Evolutionary conservation across 2,888 invertebrate genomes (phyloP).

Genomic region (Dendrolimus pini): DNA sequence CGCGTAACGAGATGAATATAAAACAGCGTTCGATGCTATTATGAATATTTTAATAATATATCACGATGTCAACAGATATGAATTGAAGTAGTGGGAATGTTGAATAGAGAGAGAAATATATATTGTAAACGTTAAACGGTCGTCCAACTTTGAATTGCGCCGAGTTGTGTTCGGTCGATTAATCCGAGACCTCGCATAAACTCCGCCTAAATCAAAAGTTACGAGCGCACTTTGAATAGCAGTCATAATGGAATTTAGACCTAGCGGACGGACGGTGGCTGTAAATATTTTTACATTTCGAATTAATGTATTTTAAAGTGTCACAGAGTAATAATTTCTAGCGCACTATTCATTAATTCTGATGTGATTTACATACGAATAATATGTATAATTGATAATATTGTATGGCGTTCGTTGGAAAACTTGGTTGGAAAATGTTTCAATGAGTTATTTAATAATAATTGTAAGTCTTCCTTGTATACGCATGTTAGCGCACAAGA

Average conservation of each 20-base stretch:
- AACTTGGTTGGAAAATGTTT: constrained; percentile 49
- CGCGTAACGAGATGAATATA: constrained; percentile 11
- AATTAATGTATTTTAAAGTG: constrained; percentile 57
- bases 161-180: constrained; percentile 2
- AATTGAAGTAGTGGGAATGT: constrained; percentile 6
- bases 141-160: constrained; percentile 5
- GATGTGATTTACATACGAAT: constrained; percentile 48
- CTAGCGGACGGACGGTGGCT: constrained; percentile 22
- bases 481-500: constrained; percentile 67
- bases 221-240: background rate
- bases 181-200: constrained; percentile 5
- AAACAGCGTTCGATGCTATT: constrained; percentile 19
- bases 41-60: constrained; percentile 18
- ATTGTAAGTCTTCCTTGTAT: constrained; percentile 61
- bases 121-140: constrained; percentile 14
- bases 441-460: constrained; percentile 32
- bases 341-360: constrained; percentile 58
- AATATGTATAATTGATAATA: constrained; percentile 36
- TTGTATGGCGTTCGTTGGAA: constrained; percentile 48
- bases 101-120: constrained; percentile 13
- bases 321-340: constrained; percentile 55
- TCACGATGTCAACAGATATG: constrained; percentile 10
- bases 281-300: constrained; percentile 68
- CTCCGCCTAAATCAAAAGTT: constrained; percentile 2
- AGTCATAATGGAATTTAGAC: background rate